Base-by-base conservation (phyloP, 1,140 invertebrate species). In the Drosophila sturtevanti region DNA sequence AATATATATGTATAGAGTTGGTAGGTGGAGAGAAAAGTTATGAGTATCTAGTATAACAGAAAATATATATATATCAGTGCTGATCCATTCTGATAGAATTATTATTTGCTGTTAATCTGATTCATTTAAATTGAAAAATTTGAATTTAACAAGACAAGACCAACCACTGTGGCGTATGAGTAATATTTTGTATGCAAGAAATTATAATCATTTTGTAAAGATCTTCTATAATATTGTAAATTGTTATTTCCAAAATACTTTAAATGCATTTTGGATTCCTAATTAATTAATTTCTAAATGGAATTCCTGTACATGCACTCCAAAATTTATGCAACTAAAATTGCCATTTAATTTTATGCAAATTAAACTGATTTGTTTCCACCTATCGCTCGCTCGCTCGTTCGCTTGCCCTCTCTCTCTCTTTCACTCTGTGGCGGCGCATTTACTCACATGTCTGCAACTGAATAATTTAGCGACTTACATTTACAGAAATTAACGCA, bases 401-500 rank as follows among this genome's bases (percentile, higher is more conserved):
- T 41, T 41, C 35, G 14, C 41, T 27, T 11, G 4, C 24, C 12
- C 55, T 0, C 35, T n/a, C 52, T 54, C 27, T 37, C 64, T 63
- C 44, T 86, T 54, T 72, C 35, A 63, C 44, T 55, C 63, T 51
- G 62, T 63, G 61, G 61, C 69, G 71, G 48, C 61, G 38, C 63
- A 72, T 71, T 73, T 79, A 77, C 81, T 85, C 67, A 61, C 72
- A 80, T 85, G 81, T 85, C 81, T 85, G 81, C 73, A 80, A 60
- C 63, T 89, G 79, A 89, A 89, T 89, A 84, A 89, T 89, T 89
- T 89, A 89, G 64, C 52, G 65, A 77, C 77, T 89, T 84, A 89
- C 84, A 89, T 89, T 89, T 89, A 79, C 86, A 69, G 86, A 89
- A 86, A 89, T 89, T 89, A 89, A 77, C 86, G 76, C 55, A 76